Evolutionary conservation across 2,113 vertebrate genomes (phyloP).

Genomic region (Elachura formosa): DNA sequence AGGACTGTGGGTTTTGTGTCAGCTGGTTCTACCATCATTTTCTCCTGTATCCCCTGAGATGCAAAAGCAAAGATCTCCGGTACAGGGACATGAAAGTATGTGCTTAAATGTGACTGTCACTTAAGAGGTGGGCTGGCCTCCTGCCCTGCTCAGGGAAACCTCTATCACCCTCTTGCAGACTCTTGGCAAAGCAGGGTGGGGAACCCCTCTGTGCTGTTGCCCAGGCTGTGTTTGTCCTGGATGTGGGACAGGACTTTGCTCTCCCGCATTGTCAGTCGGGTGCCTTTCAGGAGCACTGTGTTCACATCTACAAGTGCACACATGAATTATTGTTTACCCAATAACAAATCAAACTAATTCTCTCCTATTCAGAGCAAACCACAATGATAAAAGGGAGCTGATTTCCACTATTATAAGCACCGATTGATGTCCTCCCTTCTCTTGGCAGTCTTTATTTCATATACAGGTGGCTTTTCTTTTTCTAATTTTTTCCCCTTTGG

Average conservation of each 20-base stretch:
- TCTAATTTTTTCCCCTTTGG: not conserved
- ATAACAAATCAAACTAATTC: slow-evolving; percentile 57
- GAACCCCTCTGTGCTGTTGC: not conserved
- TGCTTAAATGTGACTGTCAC: not conserved
- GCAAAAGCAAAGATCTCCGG: not conserved
- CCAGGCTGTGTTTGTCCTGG: not conserved
- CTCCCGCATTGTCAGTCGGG: rapidly evolving
- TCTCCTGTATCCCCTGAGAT: not conserved
- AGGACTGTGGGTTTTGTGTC: not conserved
- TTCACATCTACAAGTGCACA: not conserved
- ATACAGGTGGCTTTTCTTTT: slow-evolving; percentile 61
- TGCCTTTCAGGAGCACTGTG: not conserved
- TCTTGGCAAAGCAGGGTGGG: not conserved
- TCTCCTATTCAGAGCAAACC: slow-evolving; percentile 25
- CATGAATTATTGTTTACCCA: slow-evolving; percentile 15
- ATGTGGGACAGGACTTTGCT: not conserved
- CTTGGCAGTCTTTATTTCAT: slow-evolving; percentile 57
- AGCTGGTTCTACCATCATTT: not conserved
- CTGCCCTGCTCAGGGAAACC: not conserved
- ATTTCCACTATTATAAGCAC: slow-evolving; percentile 10
- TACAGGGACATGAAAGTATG: not conserved
- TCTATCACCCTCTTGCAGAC: not conserved
- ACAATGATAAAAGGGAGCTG: slow-evolving; percentile 10
- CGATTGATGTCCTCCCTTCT: slow-evolving; percentile 12
- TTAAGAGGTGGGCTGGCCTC: not conserved